These are phyloP conservation scores for Triplophysa siluroides DNA, from an alignment of 2,113 vertebrate species.

Conservation along the genomic window DNA sequence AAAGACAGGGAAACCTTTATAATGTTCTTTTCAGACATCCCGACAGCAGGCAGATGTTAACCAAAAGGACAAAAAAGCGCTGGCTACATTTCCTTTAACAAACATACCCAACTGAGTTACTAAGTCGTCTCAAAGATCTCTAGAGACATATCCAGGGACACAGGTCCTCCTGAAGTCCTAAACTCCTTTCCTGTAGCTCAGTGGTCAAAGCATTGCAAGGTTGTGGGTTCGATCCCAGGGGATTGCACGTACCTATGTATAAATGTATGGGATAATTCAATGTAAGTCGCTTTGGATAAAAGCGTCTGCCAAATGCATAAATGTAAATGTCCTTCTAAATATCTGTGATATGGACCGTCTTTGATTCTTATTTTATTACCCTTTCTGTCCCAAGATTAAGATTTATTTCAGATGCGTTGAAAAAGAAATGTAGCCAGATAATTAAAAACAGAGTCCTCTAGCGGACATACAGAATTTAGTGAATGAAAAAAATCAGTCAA, in stretches of 20 bases:
- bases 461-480: not conserved
- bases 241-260: no score
- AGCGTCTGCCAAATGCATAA: no score
- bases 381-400: not conserved
- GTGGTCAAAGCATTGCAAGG: no score
- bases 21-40: not conserved
- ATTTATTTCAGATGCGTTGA: not conserved
- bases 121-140: not conserved
- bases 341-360: no score
- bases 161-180: no score
- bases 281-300: no score
- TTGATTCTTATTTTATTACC: no score
- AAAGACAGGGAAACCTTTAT: not conserved
- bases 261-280: no score
- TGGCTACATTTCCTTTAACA: not conserved
- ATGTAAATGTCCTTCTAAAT: no score
- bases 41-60: not conserved
- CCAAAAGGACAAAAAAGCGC: not conserved
- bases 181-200: no score
- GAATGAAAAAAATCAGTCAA: not conserved
- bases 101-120: not conserved
- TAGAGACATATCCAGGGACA: no score
- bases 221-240: no score
- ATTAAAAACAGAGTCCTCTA: constrained; percentile 36
- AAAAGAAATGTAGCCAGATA: not conserved